phyloP scores from a whole-genome alignment of 2,113 vertebrate species.

The Anseranas semipalmata region DNA sequence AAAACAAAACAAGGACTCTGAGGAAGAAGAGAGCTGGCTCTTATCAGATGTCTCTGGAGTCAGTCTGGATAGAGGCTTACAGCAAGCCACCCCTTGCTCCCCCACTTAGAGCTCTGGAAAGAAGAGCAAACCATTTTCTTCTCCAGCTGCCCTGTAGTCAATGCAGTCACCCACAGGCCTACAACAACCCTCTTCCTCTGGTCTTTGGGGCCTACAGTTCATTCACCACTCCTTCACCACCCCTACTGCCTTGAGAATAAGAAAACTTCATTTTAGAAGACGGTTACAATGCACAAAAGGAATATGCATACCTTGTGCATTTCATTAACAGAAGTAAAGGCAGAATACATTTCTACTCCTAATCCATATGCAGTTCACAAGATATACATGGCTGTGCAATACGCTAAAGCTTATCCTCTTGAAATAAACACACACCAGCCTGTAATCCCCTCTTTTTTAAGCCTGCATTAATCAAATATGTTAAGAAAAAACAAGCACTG shows the following conservation, averaged over 20 bases:
- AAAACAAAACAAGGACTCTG: background rate
- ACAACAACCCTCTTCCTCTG: background rate
- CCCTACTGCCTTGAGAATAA: background rate
- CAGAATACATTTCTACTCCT: background rate
- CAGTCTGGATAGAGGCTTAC: background rate
- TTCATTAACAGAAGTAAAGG: conserved; percentile 5
- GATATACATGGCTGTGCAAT: conserved; percentile 37
- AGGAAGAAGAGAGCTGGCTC: background rate
- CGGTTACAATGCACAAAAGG: background rate
- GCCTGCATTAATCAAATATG: conserved; percentile 70
- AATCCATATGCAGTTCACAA: conserved; percentile 41
- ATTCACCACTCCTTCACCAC: background rate
- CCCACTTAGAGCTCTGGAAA: background rate
- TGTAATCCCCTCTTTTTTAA: conserved; percentile 72
- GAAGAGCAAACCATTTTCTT: background rate
- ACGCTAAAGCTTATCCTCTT: conserved; percentile 39
- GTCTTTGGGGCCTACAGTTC: background rate
- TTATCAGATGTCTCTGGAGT: background rate
- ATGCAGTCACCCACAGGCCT: background rate
- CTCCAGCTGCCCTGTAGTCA: background rate
- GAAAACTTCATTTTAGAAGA: background rate
- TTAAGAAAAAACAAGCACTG: conserved; percentile 64
- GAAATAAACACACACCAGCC: conserved; percentile 62
- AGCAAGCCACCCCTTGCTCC: background rate
- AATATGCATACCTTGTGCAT: background rate